Conservation (phyloP, 2,888 invertebrate genomes). For the Siphlonurus alternatus region DNA sequence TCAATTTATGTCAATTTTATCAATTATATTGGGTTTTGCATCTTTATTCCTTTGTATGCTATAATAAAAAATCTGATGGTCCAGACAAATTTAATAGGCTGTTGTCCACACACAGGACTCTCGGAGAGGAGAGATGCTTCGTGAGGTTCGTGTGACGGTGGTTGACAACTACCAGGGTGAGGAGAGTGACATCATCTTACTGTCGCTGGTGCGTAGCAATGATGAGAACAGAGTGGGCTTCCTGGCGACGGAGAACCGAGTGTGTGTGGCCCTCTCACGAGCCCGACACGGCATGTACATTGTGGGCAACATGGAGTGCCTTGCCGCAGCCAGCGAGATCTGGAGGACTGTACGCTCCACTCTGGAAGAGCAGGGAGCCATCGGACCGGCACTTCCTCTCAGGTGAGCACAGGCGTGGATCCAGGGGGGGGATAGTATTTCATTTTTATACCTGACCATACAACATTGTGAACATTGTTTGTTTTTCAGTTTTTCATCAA, state of each 20-base stretch:
- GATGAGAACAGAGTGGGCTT: constrained; percentile 18
- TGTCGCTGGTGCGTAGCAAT: constrained; percentile 25
- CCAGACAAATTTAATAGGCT: too few species aligned
- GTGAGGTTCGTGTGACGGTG: constrained; percentile 20
- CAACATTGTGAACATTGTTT: too few species aligned
- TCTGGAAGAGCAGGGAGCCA: constrained; percentile 30
- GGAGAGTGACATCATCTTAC: constrained; percentile 22
- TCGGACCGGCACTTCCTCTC: constrained; percentile 18
- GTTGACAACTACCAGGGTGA: constrained; percentile 26
- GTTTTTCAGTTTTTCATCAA: too few species aligned
- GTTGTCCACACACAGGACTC: too few species aligned
- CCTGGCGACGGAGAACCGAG: constrained; percentile 17
- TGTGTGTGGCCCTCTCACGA: constrained; percentile 21
- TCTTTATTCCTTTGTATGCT: too few species aligned
- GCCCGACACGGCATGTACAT: constrained; percentile 23
- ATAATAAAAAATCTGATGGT: too few species aligned
- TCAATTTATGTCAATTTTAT: too few species aligned
- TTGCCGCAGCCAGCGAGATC: constrained; percentile 16
- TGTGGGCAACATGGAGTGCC: constrained; percentile 22
- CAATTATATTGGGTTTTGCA: too few species aligned
- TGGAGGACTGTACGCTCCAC: constrained; percentile 35
- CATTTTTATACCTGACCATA: constrained; percentile 13
- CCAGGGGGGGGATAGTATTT: constrained; percentile 10
- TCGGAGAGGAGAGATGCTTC: too few species aligned
- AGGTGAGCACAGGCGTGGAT: constrained; percentile 15